Conservation (phyloP, 2,113 vertebrate species). For the Menura novaehollandiae region DNA sequence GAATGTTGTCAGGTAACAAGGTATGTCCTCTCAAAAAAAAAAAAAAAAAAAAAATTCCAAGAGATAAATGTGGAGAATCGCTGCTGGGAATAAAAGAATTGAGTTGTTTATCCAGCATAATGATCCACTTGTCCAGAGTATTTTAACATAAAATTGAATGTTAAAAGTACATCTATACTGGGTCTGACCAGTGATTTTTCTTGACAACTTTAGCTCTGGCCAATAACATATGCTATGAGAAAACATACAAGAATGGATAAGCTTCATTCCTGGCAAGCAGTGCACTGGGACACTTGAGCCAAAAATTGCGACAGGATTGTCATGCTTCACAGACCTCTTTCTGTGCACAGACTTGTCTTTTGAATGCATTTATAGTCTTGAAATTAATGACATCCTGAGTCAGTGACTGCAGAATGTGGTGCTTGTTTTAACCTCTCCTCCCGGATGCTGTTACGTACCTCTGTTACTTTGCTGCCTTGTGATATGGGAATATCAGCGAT, state of each 20-base stretch:
- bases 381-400: not conserved
- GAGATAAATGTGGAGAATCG: not conserved
- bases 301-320: not conserved
- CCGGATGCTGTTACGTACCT: not conserved
- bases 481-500: fast-evolving
- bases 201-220: not conserved
- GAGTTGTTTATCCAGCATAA: not conserved
- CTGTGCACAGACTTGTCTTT: not conserved
- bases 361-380: not conserved
- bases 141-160: not conserved
- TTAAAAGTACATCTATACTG: fast-evolving
- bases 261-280: not conserved
- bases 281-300: not conserved
- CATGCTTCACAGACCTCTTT: not conserved
- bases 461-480: not conserved
- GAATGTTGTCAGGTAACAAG: not conserved
- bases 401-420: not conserved
- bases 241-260: not conserved
- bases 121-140: not conserved
- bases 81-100: not conserved
- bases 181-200: not conserved
- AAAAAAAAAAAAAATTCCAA: not conserved
- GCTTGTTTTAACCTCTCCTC: not conserved
- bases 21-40: not conserved
- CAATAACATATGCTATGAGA: not conserved